phyloP scores from a whole-genome alignment of 2,113 vertebrate genomes.

The Phalacrocorax pelagicus region DNA sequence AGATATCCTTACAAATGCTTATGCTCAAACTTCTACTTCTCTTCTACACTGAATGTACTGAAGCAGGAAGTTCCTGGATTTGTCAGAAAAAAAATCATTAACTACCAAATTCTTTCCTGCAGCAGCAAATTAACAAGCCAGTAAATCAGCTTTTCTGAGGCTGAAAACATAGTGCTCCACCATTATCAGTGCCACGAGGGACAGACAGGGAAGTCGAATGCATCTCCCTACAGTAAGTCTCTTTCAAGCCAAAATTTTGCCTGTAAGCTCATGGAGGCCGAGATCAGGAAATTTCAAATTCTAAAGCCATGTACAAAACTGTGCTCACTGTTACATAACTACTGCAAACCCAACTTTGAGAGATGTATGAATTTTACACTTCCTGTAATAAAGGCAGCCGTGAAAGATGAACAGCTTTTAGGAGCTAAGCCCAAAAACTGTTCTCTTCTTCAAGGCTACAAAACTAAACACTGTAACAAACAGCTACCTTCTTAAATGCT shows the following conservation, averaged over 20 bases:
- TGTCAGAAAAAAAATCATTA: neutral
- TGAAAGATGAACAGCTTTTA: neutral
- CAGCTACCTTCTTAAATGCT: neutral
- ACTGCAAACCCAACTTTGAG: neutral
- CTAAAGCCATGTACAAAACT: neutral
- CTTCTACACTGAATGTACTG: neutral
- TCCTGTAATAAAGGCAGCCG: neutral
- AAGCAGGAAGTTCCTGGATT: neutral
- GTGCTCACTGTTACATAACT: neutral
- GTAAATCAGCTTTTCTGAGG: neutral
- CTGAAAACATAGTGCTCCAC: neutral
- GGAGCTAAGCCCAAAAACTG: neutral
- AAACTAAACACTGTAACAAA: neutral
- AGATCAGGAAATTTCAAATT: neutral
- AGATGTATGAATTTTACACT: neutral
- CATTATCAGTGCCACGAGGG: neutral
- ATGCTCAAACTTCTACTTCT: neutral
- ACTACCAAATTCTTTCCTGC: neutral
- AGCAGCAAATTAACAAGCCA: neutral
- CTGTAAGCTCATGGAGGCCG: neutral
- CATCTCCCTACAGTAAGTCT: neutral
- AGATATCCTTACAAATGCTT: neutral
- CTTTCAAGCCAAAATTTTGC: neutral
- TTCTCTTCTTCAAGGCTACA: neutral
- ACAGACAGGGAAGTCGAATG: fast-evolving